Base-by-base conservation (phyloP, 2,797 vertebrate species). In the Cichlasoma orientale region DNA sequence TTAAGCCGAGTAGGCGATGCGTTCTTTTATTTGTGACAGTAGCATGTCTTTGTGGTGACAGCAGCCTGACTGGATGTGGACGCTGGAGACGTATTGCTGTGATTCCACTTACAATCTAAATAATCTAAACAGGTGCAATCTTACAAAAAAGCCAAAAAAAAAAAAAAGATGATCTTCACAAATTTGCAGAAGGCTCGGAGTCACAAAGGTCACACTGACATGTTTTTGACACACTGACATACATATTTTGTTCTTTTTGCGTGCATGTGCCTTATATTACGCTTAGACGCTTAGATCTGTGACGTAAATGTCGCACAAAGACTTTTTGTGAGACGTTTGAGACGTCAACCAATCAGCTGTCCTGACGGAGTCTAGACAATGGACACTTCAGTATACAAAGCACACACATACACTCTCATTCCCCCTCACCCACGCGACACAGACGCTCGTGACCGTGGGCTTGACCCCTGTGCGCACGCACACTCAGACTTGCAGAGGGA, bases 401-500 rank as follows among this genome's bases (percentile, higher is more conserved):
- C 77, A 54, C 56, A 61, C 56, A 59, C 79, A 74, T 27, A 31
- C 44, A 29, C 74, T 85, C 82, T 72, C 13, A 75, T 27, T 19
- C 38, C 61, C 61, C 25, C 61, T n/a, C 31, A 36, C 50, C 75
- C 75, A 77, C n/a, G 4, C 18, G 78, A 87, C 86, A 78, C 19
- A 81, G 47, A 79, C n/a, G 12, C 58, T 82, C 82, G 74, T 90
- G 90, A 92, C 89, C 71, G 58, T 90, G 90, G 84, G 86, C 77
- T 91, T 90, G 89, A 91, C 88, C 82, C 78, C 5, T 25, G 21
- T 21, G 21, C 78, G 27, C 56, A 11, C 70, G 74, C 56, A 56
- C 77, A 78, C 72, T 61, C 74, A 59, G 4, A 69, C 70, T 21
- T 55, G 27, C 10, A 83, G 52, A 53, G 55, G 80, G 82, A 83